Base-by-base conservation (phyloP, 2,888 invertebrate genomes). In the Drosophila sordidapex region DNA sequence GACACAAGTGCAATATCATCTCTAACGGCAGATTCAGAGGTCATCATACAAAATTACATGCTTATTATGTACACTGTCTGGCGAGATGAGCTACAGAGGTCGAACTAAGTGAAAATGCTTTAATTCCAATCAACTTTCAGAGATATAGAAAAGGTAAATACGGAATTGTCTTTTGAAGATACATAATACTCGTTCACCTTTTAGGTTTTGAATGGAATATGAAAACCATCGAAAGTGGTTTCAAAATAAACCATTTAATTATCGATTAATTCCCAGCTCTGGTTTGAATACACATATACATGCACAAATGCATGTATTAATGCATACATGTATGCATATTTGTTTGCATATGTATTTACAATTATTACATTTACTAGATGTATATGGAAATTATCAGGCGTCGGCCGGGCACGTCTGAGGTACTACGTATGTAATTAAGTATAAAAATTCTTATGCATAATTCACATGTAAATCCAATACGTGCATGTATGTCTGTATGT, bases 351-450 rank as follows among this genome's bases (percentile, higher is more conserved):
- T 36, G 59, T 76, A 69, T 67, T 77, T 76, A 78, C 75, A 75
- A 18, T 58, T 72, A 49, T 72, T 59, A 51, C 27, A 38, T 56
- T 56, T 46, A 29, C 49, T 52, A 11, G 13, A 21, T 25, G 35
- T 52, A 57, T 60, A 25, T 56, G 61, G 64, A 68, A 70, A 75
- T 38, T 33, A 73, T 87, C 82, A 87, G 82, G 72, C 87, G 85
- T 79, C 76, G 70, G 70, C 51, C 74, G 59, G 56, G 49, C 54
- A 79, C 75, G 79, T 65, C 80, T 70, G 77, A 77, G 80, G 76
- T 77, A 77, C 77, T 76, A 56, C 35, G 53, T 79, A 70, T 69
- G 58, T 60, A 54, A 69, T 74, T 66, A 60, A 51, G 81, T 78
- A 78, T 78, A 67, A 78, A 77, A 78, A 76, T 54, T 68, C 49